Conservation (phyloP, 37 sponge, comb jelly and placozoan species). For the Diacarnus erythraeanus region DNA sequence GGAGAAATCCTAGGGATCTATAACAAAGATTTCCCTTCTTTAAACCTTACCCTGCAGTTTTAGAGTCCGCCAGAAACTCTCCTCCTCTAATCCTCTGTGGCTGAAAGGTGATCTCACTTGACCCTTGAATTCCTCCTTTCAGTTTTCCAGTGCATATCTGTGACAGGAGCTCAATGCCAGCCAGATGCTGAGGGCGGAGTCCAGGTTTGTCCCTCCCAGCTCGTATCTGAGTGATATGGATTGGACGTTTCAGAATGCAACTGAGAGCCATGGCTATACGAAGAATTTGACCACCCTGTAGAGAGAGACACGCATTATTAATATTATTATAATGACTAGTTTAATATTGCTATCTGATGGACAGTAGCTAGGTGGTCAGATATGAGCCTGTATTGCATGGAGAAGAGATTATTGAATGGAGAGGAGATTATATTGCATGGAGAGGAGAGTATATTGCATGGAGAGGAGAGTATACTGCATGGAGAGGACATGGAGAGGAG, state of each 20-base stretch:
- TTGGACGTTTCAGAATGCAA: conserved; percentile 70
- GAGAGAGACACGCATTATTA: background rate
- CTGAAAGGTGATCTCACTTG: conserved; percentile 59
- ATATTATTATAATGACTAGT: background rate
- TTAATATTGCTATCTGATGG: background rate
- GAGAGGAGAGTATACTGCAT: no score
- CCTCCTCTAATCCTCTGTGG: conserved; percentile 60
- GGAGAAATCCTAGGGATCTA: background rate
- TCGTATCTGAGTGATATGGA: conserved; percentile 73
- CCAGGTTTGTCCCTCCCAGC: conserved; percentile 89
- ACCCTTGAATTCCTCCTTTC: conserved; percentile 52
- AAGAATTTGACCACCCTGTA: conserved; percentile 93
- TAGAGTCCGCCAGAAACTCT: conserved; percentile 63
- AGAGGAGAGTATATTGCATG: no score
- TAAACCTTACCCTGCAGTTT: conserved; percentile 83
- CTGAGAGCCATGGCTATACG: conserved; percentile 77
- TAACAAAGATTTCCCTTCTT: no score
- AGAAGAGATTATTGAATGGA: no score
- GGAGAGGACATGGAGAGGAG: no score
- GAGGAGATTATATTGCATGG: no score
- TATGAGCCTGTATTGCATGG: no score
- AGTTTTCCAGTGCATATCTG: conserved; percentile 67
- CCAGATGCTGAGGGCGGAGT: conserved; percentile 90
- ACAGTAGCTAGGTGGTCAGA: background rate
- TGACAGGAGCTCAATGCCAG: conserved; percentile 56